These are phyloP conservation scores for Philopedon plagiatum DNA, from an alignment of 2,888 invertebrate species.

Conservation along the genomic window DNA sequence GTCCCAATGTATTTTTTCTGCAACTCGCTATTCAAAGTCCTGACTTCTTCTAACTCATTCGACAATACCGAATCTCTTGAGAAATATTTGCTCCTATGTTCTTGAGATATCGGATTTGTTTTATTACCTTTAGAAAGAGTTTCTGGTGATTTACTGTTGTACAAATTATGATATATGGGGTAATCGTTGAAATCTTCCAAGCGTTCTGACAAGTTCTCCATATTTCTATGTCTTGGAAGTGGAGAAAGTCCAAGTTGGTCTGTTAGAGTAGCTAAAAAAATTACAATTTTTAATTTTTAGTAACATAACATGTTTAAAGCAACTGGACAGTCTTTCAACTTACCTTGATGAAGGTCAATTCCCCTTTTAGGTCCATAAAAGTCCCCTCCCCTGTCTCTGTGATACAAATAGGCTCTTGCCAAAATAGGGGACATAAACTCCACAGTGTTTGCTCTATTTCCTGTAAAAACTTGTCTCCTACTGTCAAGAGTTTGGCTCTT, in stretches of 20 bases:
- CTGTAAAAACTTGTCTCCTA: slow-evolving; percentile 3
- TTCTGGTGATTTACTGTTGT: neutral
- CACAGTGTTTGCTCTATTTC: slow-evolving; percentile 27
- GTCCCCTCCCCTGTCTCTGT: slow-evolving; percentile 18
- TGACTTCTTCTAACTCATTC: slow-evolving; percentile 65
- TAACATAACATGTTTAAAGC: neutral
- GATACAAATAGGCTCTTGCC: slow-evolving; percentile 38
- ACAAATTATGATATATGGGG: slow-evolving; percentile 34
- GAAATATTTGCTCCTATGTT: slow-evolving; percentile 60
- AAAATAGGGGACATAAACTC: slow-evolving; percentile 45
- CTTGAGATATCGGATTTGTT: neutral
- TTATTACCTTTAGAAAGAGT: neutral
- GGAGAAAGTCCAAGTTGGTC: slow-evolving; percentile 58
- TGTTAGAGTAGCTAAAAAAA: slow-evolving; percentile 39
- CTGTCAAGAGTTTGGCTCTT: slow-evolving; percentile 17
- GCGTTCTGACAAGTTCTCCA: slow-evolving; percentile 56
- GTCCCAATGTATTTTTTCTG: slow-evolving; percentile 58
- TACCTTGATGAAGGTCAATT: slow-evolving; percentile 23
- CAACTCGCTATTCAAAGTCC: slow-evolving; percentile 60
- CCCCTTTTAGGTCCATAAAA: neutral
- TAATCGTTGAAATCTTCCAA: slow-evolving; percentile 54
- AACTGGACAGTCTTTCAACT: neutral
- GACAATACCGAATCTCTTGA: slow-evolving; percentile 63
- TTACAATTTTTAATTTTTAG: neutral
- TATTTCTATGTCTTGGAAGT: slow-evolving; percentile 59